Percentiles rank a stretch among this genome's conserved stretches.
Conservation (phyloP, 2,797 vertebrate species). For the Prionace glauca region DNA sequence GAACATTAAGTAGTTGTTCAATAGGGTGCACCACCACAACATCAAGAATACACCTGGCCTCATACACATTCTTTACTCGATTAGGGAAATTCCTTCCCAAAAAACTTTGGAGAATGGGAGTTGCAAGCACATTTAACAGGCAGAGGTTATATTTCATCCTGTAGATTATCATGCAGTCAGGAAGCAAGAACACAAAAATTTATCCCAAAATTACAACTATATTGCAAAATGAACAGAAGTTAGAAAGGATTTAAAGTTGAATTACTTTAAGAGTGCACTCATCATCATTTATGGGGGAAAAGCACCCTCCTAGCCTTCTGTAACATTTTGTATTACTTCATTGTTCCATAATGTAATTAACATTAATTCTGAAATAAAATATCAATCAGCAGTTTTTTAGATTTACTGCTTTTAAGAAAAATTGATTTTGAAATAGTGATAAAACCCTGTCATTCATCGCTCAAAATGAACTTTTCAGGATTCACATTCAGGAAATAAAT, state of each 20-base stretch:
- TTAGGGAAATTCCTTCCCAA: no score
- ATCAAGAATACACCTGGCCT: no score
- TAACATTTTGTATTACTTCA: neutral
- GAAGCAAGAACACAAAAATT: no score
- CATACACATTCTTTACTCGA: no score
- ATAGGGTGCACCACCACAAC: no score
- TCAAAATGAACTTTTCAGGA: neutral
- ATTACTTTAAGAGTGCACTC: neutral
- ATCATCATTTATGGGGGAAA: neutral
- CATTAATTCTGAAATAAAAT: neutral
- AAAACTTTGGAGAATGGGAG: no score
- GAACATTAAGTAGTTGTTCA: no score
- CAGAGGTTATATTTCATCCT: no score
- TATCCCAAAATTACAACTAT: no score
- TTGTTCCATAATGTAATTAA: neutral
- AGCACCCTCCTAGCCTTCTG: no score
- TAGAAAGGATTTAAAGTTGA: neutral
- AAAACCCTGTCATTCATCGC: neutral
- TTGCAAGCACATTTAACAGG: no score
- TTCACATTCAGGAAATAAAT: neutral
- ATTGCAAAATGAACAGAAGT: neutral
- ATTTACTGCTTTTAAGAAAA: neutral
- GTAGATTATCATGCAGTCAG: no score
- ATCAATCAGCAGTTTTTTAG: neutral
- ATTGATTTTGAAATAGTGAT: neutral